Conservation (phyloP, 2,113 vertebrate genomes). For the Danionella cerebrum region DNA sequence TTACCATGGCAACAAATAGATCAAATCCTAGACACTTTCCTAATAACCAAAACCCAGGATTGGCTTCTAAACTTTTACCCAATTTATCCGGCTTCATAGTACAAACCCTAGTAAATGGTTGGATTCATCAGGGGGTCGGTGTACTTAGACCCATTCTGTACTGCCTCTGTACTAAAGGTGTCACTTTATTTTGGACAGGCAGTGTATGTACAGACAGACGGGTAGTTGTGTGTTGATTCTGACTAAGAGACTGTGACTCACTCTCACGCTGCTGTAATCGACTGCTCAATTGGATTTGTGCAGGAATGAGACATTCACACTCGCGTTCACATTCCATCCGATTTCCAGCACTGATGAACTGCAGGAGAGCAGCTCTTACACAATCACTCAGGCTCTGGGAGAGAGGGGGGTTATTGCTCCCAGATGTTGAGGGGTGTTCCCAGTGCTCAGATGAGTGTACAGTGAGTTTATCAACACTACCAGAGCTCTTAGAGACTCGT, state of each 20-base stretch:
- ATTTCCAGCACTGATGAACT: conserved; percentile 11
- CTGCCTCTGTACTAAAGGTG: too few species aligned
- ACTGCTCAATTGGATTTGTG: conserved; percentile 17
- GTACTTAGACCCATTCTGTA: too few species aligned
- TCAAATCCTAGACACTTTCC: too few species aligned
- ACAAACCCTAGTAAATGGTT: too few species aligned
- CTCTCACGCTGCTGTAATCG: neutral
- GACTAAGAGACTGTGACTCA: neutral
- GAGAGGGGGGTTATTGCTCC: conserved; percentile 49
- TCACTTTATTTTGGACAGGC: too few species aligned
- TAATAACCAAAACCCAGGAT: too few species aligned
- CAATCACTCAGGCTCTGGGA: neutral
- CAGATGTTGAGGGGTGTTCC: conserved; percentile 56
- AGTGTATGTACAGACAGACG: neutral
- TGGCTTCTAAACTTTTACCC: too few species aligned
- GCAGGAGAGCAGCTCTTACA: neutral
- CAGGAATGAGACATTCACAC: neutral
- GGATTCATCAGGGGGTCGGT: too few species aligned
- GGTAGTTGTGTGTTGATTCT: conserved; percentile 5
- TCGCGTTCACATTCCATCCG: neutral
- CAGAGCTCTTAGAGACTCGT: neutral
- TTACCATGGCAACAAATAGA: too few species aligned
- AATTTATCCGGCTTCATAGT: too few species aligned
- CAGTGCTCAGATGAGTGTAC: neutral
- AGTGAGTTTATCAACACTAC: neutral